A percentile compares a stretch with the other conserved stretches of the same genome.
Evolutionary conservation across 2,888 invertebrate genomes (phyloP).

Genomic region (Muschampia plurimacula): DNA sequence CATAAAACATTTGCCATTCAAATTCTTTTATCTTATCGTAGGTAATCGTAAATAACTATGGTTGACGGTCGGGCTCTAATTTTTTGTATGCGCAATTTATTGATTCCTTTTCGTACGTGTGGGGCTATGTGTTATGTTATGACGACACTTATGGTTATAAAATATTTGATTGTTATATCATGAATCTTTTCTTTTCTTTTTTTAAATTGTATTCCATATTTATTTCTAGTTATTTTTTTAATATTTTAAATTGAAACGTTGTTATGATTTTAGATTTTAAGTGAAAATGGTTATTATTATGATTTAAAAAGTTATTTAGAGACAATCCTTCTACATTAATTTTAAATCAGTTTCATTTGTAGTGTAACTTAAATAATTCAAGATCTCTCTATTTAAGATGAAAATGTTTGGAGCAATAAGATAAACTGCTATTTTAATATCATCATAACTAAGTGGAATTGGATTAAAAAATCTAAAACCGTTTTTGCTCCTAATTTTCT

Average conservation of each 20-base stretch:
- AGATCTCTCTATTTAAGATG: not conserved
- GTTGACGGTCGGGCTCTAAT: slow-evolving; percentile 5
- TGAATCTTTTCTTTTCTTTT: no score
- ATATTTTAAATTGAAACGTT: no score
- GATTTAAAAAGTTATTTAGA: no score
- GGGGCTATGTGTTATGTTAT: not conserved
- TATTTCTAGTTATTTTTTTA: no score
- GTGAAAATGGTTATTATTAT: no score
- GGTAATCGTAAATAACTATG: slow-evolving; percentile 32
- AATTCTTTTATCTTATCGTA: slow-evolving; percentile 47
- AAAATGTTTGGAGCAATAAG: not conserved
- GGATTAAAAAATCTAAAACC: slow-evolving; percentile 23
- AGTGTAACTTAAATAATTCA: no score
- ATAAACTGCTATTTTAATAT: slow-evolving; percentile 29
- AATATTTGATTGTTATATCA: no score
- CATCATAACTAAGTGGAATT: slow-evolving; percentile 27
- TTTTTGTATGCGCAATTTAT: slow-evolving; percentile 13
- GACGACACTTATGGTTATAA: no score
- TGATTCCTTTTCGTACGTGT: not conserved
- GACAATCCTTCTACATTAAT: not conserved
- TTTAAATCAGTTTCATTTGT: not conserved
- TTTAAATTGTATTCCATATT: no score
- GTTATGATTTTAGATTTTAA: no score
- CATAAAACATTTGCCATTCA: slow-evolving; percentile 42
- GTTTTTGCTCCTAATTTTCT: slow-evolving; percentile 32